Percentiles rank a stretch among this genome's conserved stretches.
phyloP scores from a whole-genome alignment of 1,140 invertebrate species.

The Tetramorium simillimum region DNA sequence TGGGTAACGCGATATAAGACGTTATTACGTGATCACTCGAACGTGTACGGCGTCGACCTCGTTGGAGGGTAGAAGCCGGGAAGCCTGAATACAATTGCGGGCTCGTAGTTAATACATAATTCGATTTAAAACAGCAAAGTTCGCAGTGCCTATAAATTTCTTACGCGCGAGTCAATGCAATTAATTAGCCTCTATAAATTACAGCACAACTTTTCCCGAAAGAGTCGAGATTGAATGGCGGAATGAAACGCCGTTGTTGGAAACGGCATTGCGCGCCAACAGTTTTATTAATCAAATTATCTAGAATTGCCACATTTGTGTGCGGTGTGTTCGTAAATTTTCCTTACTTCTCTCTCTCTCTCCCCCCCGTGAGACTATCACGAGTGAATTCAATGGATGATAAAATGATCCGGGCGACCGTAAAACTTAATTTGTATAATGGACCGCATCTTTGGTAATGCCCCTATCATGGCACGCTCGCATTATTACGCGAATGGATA shows the following conservation, averaged over 20 bases:
- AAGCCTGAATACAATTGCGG: not conserved
- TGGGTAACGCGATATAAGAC: not conserved
- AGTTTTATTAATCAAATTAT: slow-evolving; percentile 42
- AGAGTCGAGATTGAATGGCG: not conserved
- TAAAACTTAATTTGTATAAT: slow-evolving; percentile 64
- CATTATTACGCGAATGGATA: slow-evolving; percentile 61
- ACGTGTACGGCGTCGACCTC: not conserved
- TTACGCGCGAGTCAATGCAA: slow-evolving; percentile 6
- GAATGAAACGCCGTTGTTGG: not conserved
- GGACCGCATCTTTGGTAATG: slow-evolving; percentile 40
- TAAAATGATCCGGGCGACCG: slow-evolving; percentile 38
- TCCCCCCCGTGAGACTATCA: not conserved
- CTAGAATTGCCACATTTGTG: not conserved
- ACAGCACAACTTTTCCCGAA: slow-evolving; percentile 19
- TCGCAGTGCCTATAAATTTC: slow-evolving; percentile 12
- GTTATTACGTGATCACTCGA: not conserved
- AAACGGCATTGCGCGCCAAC: slow-evolving; percentile 1
- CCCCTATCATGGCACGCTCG: not conserved
- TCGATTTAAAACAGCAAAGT: slow-evolving; percentile 22
- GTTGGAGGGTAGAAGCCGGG: not conserved
- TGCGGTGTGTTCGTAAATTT: slow-evolving; percentile 14
- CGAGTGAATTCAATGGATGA: slow-evolving; percentile 22
- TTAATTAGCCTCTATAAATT: slow-evolving; percentile 43
- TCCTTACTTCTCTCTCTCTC: not conserved
- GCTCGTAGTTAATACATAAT: slow-evolving; percentile 12